Conservation (phyloP, 2,113 vertebrate genomes). For the Deroptyus accipitrinus region DNA sequence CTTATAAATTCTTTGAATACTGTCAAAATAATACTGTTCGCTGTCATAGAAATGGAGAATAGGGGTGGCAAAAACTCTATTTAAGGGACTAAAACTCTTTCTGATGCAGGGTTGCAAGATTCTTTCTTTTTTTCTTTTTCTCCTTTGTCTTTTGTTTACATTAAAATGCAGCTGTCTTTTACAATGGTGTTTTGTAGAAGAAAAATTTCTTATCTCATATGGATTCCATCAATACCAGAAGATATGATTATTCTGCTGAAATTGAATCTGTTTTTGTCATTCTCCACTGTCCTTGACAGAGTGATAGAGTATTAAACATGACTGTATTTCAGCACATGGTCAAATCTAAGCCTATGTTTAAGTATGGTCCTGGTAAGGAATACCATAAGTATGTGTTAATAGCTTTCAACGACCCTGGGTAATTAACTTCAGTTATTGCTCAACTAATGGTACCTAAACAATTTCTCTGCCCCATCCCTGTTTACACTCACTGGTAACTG, state of each 20-base stretch:
- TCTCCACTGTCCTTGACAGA: background rate
- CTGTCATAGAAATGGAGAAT: background rate
- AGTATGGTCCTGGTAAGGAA: background rate
- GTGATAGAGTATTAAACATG: background rate
- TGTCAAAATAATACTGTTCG: background rate
- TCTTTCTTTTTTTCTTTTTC: background rate
- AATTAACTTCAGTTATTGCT: background rate
- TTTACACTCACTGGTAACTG: background rate
- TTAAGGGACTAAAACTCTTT: background rate
- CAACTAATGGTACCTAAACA: background rate
- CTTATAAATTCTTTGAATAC: slow-evolving; percentile 1
- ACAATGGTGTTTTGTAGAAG: background rate
- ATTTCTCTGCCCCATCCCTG: background rate
- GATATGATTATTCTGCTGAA: slow-evolving; percentile 31
- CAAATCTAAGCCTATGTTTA: background rate
- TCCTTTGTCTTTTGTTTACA: background rate
- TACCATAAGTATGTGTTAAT: background rate
- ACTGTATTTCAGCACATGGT: background rate
- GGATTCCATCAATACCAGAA: background rate
- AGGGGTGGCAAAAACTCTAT: background rate
- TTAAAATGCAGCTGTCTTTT: background rate
- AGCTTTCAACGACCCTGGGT: background rate
- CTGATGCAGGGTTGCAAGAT: background rate
- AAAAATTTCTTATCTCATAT: background rate
- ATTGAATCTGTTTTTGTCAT: background rate